Evolutionary conservation across 2,888 invertebrate genomes (phyloP).

Genomic region (Synergus umbraculus): DNA sequence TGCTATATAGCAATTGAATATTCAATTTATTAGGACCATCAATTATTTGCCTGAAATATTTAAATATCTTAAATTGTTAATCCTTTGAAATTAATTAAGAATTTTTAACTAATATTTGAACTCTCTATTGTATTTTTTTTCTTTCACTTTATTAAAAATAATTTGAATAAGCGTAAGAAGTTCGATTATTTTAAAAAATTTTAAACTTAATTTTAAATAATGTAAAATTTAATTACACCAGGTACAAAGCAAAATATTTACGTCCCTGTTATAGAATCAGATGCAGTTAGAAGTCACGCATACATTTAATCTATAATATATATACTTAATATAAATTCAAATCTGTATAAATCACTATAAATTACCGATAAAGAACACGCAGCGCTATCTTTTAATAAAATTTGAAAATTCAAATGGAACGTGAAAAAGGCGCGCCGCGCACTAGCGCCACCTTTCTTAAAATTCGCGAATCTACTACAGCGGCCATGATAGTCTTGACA

Average conservation of each 20-base stretch:
- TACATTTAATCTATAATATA: neutral
- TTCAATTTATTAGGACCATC: too few relatives aligned
- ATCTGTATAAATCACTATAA: neutral
- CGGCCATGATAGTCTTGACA: constrained; percentile 53
- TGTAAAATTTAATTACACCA: neutral
- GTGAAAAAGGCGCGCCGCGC: constrained; percentile 1
- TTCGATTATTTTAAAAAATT: too few relatives aligned
- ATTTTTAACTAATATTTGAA: neutral
- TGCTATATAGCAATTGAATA: neutral
- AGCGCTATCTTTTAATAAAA: neutral
- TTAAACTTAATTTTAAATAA: too few relatives aligned
- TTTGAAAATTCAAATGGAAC: neutral
- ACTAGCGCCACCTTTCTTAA: constrained; percentile 52
- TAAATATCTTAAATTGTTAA: neutral
- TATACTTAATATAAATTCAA: neutral
- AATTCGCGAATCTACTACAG: constrained; percentile 45
- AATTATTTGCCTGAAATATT: too few relatives aligned
- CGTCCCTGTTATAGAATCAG: neutral
- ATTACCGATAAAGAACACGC: neutral
- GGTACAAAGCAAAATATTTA: neutral
- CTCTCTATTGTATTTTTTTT: too few relatives aligned
- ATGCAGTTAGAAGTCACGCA: too few relatives aligned
- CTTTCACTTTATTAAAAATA: too few relatives aligned
- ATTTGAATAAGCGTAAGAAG: too few relatives aligned
- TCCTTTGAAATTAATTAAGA: neutral